phyloP scores from a whole-genome alignment of 2,888 invertebrate species.

The Eupithecia centaureata region DNA sequence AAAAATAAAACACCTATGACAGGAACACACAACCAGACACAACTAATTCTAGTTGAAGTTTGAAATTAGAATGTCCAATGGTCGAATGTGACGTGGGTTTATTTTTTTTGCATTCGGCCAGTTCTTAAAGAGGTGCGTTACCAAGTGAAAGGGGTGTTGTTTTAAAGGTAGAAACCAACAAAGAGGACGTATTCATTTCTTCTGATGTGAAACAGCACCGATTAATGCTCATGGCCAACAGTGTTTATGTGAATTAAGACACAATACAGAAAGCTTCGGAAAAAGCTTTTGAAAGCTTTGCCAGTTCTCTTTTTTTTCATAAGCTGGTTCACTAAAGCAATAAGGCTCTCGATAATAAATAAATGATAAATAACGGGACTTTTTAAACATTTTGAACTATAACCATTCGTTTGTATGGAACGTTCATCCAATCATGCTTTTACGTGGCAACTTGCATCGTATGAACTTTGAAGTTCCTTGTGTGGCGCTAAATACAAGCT shows the following conservation, averaged over 20 bases:
- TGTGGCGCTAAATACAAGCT: background rate
- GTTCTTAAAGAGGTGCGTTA: too few relatives aligned
- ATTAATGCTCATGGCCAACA: background rate
- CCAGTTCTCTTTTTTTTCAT: background rate
- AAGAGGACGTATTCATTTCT: background rate
- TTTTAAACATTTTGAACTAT: too few relatives aligned
- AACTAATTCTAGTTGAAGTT: too few relatives aligned
- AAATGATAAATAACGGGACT: too few relatives aligned
- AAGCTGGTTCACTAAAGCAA: background rate
- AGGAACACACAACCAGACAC: too few relatives aligned
- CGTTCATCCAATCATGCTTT: background rate
- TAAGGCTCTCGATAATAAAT: too few relatives aligned
- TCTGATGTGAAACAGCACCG: background rate
- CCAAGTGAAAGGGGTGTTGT: too few relatives aligned
- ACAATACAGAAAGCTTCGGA: too few relatives aligned
- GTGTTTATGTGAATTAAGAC: conserved; percentile 1
- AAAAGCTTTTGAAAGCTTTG: too few relatives aligned
- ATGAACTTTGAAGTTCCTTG: background rate
- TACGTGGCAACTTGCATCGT: conserved; percentile 1
- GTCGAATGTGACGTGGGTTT: background rate
- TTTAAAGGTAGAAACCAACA: background rate
- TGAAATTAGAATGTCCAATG: background rate
- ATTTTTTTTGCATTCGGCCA: background rate
- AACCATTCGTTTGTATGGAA: conserved; percentile 2
- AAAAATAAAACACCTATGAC: background rate